Percentiles rank a stretch among this genome's conserved stretches.
Conservation (phyloP, 2,113 vertebrate genomes). For the Buteo buteo region DNA sequence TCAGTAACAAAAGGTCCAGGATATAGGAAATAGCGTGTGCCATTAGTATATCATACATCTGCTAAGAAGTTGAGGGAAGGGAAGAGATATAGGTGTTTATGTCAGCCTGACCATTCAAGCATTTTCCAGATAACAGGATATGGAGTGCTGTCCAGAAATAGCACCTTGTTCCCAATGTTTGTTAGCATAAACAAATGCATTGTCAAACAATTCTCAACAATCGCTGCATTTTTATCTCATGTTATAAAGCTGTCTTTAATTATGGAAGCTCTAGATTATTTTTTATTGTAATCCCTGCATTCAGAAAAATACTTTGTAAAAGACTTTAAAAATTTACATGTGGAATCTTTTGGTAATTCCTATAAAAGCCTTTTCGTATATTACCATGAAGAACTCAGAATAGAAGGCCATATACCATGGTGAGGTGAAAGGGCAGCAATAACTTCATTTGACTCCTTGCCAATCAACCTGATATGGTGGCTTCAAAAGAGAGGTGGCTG, state of each 20-base stretch:
- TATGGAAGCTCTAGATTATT: background rate
- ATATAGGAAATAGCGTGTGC: background rate
- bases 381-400: background rate
- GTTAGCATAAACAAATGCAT: background rate
- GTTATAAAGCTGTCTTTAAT: background rate
- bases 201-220: background rate
- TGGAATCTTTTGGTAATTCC: background rate
- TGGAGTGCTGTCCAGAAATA: background rate
- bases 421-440: background rate
- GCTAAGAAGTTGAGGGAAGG: background rate
- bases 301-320: background rate
- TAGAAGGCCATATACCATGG: background rate
- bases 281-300: background rate
- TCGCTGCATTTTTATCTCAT: background rate
- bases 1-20: background rate
- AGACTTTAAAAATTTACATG: background rate
- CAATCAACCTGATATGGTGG: background rate
- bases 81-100: background rate
- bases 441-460: background rate
- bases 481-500: background rate
- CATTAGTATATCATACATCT: background rate
- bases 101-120: background rate
- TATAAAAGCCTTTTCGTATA: background rate
- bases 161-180: background rate
- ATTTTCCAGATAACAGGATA: background rate